Base-by-base conservation (phyloP, 1,140 invertebrate genomes). In the Venustaconcha ellipsiformis region DNA sequence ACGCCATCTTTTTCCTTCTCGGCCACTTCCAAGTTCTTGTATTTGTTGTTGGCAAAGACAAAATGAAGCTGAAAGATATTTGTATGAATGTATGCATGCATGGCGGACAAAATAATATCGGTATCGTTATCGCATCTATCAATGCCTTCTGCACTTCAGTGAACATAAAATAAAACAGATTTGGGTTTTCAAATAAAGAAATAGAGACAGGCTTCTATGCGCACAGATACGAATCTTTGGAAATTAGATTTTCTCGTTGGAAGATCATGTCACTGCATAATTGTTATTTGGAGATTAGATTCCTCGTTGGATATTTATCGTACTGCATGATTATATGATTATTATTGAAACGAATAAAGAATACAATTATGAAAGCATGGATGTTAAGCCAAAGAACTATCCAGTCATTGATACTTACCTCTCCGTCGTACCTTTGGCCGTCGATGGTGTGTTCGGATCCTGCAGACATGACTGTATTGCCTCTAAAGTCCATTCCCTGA, bases 401-500 rank as follows among this genome's bases (percentile, higher is more conserved):
- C 14, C 5, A 17, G n/a, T 66, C n/a, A 23, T 48, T 11, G 59
- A 58, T n/a, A 26, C 30, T 62, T 68, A 77, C 75, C 66, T 77
- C 75, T 18, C 75, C 75, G 56, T 77, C 75, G 58, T 67, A 77
- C 57, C 75, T 66, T 4, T 72, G 60, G 15, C 75, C 75, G 37
- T 77, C 75, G 2, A 77, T 71, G 5, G 75, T 77, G 48, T 77
- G 75, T 56, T 77, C 75, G n/a, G 75, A 77, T 18, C 75, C 75
- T 14, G 75, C 75, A 17, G 75, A 77, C 70, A 77, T 77, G 23
- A 77, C 57, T 30, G 70, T 70, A 26, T 70, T 77, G 5, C 75
- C 75, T 11, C 75, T 55, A 57, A 77, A 77, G 13, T 70, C 18
- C 26, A 65, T 58, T 11, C 75, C 75, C 70, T 76, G 55, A 3